Evolutionary conservation across 2,113 vertebrate species (phyloP).

Genomic region (Ciconia stormi): DNA sequence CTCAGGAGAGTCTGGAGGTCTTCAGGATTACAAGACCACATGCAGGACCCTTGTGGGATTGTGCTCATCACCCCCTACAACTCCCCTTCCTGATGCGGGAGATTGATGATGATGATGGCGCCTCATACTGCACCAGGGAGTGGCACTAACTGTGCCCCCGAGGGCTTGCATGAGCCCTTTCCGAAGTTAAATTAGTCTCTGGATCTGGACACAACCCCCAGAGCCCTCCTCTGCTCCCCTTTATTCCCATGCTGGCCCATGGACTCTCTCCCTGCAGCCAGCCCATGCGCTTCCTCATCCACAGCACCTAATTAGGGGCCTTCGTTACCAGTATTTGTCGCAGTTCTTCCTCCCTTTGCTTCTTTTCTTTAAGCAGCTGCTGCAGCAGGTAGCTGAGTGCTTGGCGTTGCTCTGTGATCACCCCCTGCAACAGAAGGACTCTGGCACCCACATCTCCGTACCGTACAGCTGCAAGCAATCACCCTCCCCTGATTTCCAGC

Average conservation of each 20-base stretch:
- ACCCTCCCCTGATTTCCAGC: background rate
- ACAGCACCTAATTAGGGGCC: background rate
- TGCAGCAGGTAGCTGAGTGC: slow-evolving; percentile 84
- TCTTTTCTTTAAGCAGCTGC: slow-evolving; percentile 93
- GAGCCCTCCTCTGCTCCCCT: background rate
- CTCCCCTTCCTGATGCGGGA: background rate
- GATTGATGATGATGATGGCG: background rate
- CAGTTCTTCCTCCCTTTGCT: slow-evolving; percentile 88
- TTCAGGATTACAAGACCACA: background rate
- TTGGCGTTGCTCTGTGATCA: slow-evolving; percentile 82
- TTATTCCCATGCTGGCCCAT: accelerated
- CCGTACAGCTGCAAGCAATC: background rate
- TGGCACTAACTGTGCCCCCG: accelerated
- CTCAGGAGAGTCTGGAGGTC: background rate
- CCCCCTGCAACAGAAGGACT: slow-evolving; percentile 78
- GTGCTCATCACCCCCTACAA: background rate
- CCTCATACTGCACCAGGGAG: background rate
- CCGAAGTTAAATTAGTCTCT: background rate
- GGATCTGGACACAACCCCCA: background rate
- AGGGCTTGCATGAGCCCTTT: background rate
- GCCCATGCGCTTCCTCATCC: background rate
- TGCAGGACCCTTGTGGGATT: accelerated
- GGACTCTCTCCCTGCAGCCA: background rate
- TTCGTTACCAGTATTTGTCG: slow-evolving; percentile 83
- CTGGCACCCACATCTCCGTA: background rate